Base-by-base conservation (phyloP, 2,888 invertebrate genomes). In the Helicoverpa assulta region DNA sequence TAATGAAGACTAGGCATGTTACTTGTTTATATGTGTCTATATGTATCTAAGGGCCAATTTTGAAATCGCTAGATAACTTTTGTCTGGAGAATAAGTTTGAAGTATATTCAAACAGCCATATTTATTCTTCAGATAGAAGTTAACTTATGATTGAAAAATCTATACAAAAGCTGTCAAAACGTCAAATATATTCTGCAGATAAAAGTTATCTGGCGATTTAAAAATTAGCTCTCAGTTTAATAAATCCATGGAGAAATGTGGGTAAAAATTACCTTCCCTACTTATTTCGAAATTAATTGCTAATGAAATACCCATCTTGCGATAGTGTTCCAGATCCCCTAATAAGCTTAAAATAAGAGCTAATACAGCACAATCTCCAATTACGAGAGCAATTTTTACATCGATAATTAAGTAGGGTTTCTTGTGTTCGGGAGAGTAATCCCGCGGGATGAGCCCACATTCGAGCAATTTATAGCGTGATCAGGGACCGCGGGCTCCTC, bases 381-480 rank as follows among this genome's bases (percentile, higher is more conserved):
- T 26, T 54, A 69, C 7, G 12, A 26, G 14, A 19, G 2, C 16
- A 12, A 50, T 55, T 63, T 70, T 56, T 50, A 55, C 21, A 21
- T 63, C 19, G 51, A 71, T 59, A 63, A 76, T 63, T 40, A 52
- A 19, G 43, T 55, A 54, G 71, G 55, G 40, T 57, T 72, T 58
- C 57, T 53, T 64, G 12, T 29, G 14, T 51, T 37, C 55, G 10
- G 19, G 43, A 8, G 5, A 16, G 50, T 50, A 52, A 47, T 54
- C 61, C 61, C 51, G 47, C 0, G 14, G 67, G 58, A 52, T 47
- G 18, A 50, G 19, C 61, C 60, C 19, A 61, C 51, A 58, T 29
- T 60, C 8, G 12, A 54, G 21, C 47, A 66, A 67, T 59, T 59
- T 78, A 73, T 62, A 37, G 67, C 47, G 40, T 18, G 61, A 26